phyloP scores from a whole-genome alignment of 2,888 invertebrate species.

The Aspidiotus destructor region DNA sequence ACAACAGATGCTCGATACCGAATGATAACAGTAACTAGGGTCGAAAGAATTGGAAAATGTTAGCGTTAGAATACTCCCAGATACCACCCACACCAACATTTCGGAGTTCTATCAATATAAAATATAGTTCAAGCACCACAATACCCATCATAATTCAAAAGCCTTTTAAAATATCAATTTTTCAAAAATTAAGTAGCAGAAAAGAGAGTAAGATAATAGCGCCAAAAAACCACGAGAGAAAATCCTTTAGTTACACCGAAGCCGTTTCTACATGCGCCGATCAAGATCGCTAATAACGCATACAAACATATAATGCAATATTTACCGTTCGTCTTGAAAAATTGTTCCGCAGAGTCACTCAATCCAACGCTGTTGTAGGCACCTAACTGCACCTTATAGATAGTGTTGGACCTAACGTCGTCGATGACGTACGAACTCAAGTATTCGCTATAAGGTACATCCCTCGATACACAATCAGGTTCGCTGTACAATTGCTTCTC shows the following conservation, averaged over 20 bases:
- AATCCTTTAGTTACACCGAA: background rate
- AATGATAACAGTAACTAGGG: no score
- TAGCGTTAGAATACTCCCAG: no score
- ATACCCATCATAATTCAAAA: no score
- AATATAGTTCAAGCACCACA: no score
- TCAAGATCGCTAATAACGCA: conserved; percentile 1
- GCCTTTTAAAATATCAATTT: no score
- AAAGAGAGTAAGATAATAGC: background rate
- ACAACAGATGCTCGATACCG: no score
- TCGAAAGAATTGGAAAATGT: no score
- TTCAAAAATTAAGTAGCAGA: background rate
- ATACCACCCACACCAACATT: no score
- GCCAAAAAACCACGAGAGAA: background rate
- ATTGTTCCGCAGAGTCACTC: conserved; percentile 65
- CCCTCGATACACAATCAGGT: no score
- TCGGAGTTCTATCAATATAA: no score
- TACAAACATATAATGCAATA: conserved; percentile 6
- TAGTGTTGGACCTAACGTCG: conserved; percentile 63
- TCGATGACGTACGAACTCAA: conserved; percentile 55
- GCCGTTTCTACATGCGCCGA: background rate
- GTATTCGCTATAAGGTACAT: no score
- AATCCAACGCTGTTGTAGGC: conserved; percentile 79
- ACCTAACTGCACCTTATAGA: conserved; percentile 70
- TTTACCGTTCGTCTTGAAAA: conserved; percentile 57
- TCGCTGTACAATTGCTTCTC: no score